Conservation (phyloP, 2,797 vertebrate genomes). For the Rhadinocentrus ornatus region DNA sequence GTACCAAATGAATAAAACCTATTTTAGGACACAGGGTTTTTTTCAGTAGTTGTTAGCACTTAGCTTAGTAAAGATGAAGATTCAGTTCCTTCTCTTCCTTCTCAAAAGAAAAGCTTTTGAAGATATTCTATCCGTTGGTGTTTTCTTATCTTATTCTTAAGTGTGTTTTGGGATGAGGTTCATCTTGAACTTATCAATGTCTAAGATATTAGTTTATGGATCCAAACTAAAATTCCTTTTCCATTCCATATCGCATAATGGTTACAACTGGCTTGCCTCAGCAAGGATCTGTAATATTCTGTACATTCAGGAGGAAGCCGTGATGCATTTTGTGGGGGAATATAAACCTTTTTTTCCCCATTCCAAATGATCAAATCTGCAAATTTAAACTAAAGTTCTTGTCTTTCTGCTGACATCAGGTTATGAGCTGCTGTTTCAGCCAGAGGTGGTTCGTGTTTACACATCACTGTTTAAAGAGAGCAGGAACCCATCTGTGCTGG, state of each 20-base stretch:
- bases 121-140: not conserved
- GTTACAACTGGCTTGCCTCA: not conserved
- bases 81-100: not conserved
- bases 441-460: slow-evolving; percentile 95
- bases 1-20: not conserved
- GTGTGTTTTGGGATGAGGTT: not conserved
- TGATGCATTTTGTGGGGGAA: not conserved
- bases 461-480: slow-evolving; percentile 93
- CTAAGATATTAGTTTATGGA: not conserved
- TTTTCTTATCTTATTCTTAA: no score
- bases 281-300: not conserved
- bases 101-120: not conserved
- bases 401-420: slow-evolving; percentile 75
- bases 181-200: not conserved
- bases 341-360: not conserved
- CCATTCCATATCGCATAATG: no score
- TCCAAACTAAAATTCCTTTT: not conserved
- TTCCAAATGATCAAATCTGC: not conserved
- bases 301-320: not conserved
- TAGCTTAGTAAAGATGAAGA: not conserved
- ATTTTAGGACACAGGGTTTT: not conserved
- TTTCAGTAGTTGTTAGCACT: not conserved
- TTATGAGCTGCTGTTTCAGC: slow-evolving; percentile 96
- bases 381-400: not conserved
- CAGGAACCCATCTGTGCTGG: slow-evolving; percentile 92